Base-by-base conservation (phyloP, 2,888 invertebrate genomes). In the Lottia scabra region DNA sequence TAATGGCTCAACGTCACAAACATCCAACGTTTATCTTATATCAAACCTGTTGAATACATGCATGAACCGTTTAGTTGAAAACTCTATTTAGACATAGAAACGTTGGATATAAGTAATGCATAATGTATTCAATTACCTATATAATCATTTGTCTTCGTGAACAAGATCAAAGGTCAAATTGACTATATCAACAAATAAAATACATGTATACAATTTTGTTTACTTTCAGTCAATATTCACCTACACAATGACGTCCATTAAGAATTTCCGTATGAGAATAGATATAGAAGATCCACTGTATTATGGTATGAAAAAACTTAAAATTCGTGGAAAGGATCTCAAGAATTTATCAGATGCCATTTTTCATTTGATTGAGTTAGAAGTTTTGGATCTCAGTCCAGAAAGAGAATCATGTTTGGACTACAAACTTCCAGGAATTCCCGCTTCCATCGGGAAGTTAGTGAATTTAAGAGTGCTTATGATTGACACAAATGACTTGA, bases 371-470 rank as follows among this genome's bases (percentile, higher is more conserved):
- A 75, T 81, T 63, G 89, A 89, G 38, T 74, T 89, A 44, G 87
- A 89, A 76, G 86, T 89, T 15, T 79, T 89, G 15, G 88, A 89
- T 72, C 76, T 89, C 62, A 89, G 89, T 70, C 89, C 89, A 1
- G 88, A 88, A 66, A 74, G 89, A 26, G 83, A 89, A 73, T 82
- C 89, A 0, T 88, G 89, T 75, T 76, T 89, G 68, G 83, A 85
- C 75, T 89, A 85, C 78, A 85, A 83, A 63, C 80, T 89, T 23
- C 72, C 78, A 1, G 71, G 79, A 30, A 77, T 89, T n/a, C 88
- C 89, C 2, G 78, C 81, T 13, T 80, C 73, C 0, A 87, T 89
- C 16, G 85, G 87, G 16, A 77, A 78, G 44, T 80, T 89, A 68
- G 78, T 84, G 26, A 89, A 89, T 70, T 79, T 89, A 19, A 79